phyloP scores from a whole-genome alignment of 92 coral and sea anemone species.

The Porites evermanni region DNA sequence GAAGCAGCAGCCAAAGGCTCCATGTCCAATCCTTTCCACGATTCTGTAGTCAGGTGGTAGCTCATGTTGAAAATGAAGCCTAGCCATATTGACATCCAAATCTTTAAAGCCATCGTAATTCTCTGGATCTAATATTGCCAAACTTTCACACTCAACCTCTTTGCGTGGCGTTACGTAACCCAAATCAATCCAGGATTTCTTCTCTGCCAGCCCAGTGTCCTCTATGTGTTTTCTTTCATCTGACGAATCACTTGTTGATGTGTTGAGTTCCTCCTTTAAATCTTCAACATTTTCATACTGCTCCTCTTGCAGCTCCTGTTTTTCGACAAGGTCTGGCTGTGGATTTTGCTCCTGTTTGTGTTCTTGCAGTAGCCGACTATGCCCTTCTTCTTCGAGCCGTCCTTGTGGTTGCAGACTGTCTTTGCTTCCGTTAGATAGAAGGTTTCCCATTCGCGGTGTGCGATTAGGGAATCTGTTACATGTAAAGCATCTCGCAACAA shows the following conservation, averaged over 20 bases:
- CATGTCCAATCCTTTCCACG: constrained; percentile 28
- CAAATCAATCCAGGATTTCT: not conserved
- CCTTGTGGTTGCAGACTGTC: no score
- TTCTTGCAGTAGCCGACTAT: not conserved
- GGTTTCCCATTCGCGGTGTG: no score
- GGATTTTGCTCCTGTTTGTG: not conserved
- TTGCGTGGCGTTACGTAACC: not conserved
- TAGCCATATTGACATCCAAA: constrained; percentile 46
- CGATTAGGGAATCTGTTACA: no score
- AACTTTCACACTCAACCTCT: constrained; percentile 26
- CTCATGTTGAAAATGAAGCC: constrained; percentile 38
- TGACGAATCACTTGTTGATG: not conserved
- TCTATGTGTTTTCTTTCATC: not conserved
- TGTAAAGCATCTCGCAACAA: no score
- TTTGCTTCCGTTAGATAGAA: no score
- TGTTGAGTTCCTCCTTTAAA: not conserved
- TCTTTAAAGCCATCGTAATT: constrained; percentile 41
- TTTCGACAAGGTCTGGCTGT: not conserved
- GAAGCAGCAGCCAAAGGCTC: constrained; percentile 53
- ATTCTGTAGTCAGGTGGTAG: constrained; percentile 34
- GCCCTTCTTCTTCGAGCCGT: no score
- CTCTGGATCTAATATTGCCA: constrained; percentile 31
- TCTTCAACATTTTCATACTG: not conserved
- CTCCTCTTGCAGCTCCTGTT: not conserved
- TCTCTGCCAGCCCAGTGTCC: not conserved